Base-by-base conservation (phyloP, 2,888 invertebrate genomes). In the Drosophila eohydei region DNA sequence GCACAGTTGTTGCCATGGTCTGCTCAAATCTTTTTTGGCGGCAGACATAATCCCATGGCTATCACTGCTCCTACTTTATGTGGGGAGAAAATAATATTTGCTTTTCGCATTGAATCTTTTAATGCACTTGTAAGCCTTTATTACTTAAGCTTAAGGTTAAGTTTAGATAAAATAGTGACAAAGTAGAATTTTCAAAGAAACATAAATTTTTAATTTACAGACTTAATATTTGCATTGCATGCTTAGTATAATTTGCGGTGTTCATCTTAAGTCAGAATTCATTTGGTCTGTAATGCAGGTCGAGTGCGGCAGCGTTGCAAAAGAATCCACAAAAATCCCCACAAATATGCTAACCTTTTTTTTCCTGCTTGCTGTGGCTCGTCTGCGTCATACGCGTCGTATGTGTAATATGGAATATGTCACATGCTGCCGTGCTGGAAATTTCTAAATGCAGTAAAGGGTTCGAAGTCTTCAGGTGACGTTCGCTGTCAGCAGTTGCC, bases 321-420 rank as follows among this genome's bases (percentile, higher is more conserved):
- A 11, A 16, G 38, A 11, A 28, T 34, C 9, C 60, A 14, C 21
- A 59, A 64, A 70, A 58, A 51, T 65, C 16, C 26, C 4, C 30
- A 54, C 14, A 43, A 51, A 61, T 28, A 34, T 54, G 21, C n/a
- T 9, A 9, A 32, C 2, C 3, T 43, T 56, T 61, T 74, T 59
- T 30, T 26, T 46, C 4, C 3, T 2, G 4, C 9, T 9, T 11
- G 28, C n/a, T 34, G n/a, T 30, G 9, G 6, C 16, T 43, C 50
- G 51, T 26, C 38, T 59, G 54, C 40, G 63, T 57, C 64, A 14
- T 16, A 64, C 38, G 46, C 38, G 51, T 41, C 50, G 71, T 59
- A 75, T 79, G 70, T 38, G 75, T 46, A 41, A 74, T 59, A 58
- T 64, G 57, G n/a, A 59, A 54, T 43, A 62, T 64, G 63, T 48